A percentile compares a stretch with the other conserved stretches of the same genome.
Conservation (phyloP, 2,888 invertebrate species). For the Stegophylla sp. region DNA sequence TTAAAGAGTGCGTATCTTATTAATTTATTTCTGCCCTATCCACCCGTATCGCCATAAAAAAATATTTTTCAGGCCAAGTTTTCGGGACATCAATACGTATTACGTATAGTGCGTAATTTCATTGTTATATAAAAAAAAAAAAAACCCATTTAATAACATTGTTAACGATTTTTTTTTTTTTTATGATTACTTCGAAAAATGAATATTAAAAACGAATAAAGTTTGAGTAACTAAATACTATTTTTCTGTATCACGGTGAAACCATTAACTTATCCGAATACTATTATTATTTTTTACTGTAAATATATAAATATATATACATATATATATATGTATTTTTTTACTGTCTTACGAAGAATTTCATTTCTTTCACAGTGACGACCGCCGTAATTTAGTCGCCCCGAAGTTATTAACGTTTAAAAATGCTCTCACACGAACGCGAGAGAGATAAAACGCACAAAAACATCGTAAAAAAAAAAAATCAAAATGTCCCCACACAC, state of each 20-base stretch:
- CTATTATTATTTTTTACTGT: slow-evolving; percentile 28
- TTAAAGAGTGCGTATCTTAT: no score
- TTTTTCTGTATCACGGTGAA: neutral
- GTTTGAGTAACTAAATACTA: neutral
- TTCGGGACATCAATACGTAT: neutral
- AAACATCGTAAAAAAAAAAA: slow-evolving; percentile 47
- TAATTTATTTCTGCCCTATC: no score
- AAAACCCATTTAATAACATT: neutral
- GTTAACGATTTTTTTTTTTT: neutral
- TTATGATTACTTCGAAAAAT: neutral
- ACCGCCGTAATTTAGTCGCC: slow-evolving; percentile 40
- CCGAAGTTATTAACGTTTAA: slow-evolving; percentile 28
- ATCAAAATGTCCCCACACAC: slow-evolving; percentile 10
- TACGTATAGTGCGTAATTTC: neutral
- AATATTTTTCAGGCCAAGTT: neutral
- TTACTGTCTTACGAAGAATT: slow-evolving; percentile 43
- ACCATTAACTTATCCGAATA: slow-evolving; percentile 11
- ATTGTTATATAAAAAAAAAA: neutral
- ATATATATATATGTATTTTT: slow-evolving; percentile 4
- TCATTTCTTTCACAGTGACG: slow-evolving; percentile 15
- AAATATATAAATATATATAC: slow-evolving; percentile 16
- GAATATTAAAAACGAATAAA: neutral
- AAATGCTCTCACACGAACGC: slow-evolving; percentile 55
- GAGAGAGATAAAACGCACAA: slow-evolving; percentile 22
- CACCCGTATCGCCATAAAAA: slow-evolving; percentile 4